Evolutionary conservation across 2,888 invertebrate genomes (phyloP), one percentile per base, ranked within the genome.

Genomic region (Dyspetes luteomarginatus): DNA sequence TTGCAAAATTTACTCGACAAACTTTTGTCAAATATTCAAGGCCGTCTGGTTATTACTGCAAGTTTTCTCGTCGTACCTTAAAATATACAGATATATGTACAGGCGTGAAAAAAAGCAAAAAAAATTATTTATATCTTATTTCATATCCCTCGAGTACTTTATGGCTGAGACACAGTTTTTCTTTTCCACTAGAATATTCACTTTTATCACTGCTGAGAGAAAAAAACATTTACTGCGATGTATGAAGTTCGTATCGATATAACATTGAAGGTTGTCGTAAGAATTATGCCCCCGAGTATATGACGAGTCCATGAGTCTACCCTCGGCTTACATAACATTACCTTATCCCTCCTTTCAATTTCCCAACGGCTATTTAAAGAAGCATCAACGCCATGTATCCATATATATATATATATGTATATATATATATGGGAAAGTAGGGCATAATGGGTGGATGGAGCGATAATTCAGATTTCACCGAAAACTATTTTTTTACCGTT

Each of bases 1-100:
- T n/a, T n/a, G n/a, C n/a, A 17, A 3, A 15, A 17, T 48, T 17
- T 48, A 0, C 52, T 62, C 26, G 50, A 28, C 36, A 7, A 58
- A 48, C 36, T 72, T 58, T 48, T 15, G 17, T 56, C 36, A n/a
- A 24, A 48, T 65, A 50, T 58, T 28, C 48, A 58, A 58, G 56
- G 36, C 24, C 12, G 22, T 48, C 45, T 30, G 30, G 24, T 67
- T 56, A 65, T 48, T 26, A 12, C 2, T n/a, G 15, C 7, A n/a
- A 7, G 9, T 30, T 12, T 58, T 58, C 19, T 58, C 58, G 17
- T 36, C 4, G 15, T n/a, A n/a, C n/a, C n/a, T n/a, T n/a, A n/a
- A n/a, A n/a, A n/a, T n/a, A n/a, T n/a, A n/a, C n/a, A n/a, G n/a
- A n/a, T n/a, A n/a, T n/a, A n/a, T n/a, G n/a, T n/a, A n/a, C n/a